phyloP scores from a whole-genome alignment of 2,797 vertebrate species.

The Fratercula arctica region DNA sequence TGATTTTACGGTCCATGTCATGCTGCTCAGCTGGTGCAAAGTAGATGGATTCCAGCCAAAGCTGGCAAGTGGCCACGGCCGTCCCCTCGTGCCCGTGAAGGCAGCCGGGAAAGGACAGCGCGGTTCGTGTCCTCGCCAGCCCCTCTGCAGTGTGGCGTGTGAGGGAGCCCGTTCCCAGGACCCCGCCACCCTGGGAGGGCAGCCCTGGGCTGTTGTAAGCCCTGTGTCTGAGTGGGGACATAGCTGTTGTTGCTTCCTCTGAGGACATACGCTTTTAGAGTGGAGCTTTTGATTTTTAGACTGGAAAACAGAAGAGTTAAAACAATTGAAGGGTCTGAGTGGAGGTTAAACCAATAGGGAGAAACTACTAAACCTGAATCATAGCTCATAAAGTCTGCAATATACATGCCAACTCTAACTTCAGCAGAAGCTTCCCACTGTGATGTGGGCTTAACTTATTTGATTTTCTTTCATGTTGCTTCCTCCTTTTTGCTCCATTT shows the following conservation, averaged over 20 bases:
- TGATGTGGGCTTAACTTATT: neutral
- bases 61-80: neutral
- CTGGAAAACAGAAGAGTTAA: neutral
- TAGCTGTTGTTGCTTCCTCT: neutral
- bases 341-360: neutral
- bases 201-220: neutral
- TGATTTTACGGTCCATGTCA: neutral
- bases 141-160: rapidly evolving
- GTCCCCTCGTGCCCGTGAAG: rapidly evolving
- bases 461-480: neutral
- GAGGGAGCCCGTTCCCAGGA: neutral
- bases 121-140: rapidly evolving
- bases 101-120: neutral
- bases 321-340: neutral
- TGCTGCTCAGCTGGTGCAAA: slow-evolving; percentile 39
- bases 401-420: neutral
- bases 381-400: neutral
- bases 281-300: neutral
- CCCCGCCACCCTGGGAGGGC: neutral
- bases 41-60: slow-evolving; percentile 23
- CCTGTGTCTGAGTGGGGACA: rapidly evolving
- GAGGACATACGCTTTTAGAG: neutral
- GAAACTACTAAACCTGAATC: neutral
- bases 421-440: neutral
- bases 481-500: neutral